A percentile compares a stretch with the other conserved stretches of the same genome.
Conservation (phyloP, 2,797 vertebrate species). For the Hydrolagus colliei region DNA sequence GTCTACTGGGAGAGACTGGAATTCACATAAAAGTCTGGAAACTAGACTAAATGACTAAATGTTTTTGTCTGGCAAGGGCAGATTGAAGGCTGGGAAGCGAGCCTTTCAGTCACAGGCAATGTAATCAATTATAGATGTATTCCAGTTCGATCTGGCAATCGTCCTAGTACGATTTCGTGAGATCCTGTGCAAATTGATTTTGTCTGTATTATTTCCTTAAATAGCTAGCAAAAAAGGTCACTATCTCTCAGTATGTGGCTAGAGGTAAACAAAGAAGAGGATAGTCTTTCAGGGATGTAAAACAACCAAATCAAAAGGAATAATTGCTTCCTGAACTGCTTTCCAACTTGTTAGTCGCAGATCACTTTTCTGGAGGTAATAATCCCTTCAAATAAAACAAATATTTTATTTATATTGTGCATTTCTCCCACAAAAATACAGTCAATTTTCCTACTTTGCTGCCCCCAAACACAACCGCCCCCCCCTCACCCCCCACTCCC, state of each 20-base stretch:
- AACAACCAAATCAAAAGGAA: neutral
- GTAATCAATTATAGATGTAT: conserved; percentile 50
- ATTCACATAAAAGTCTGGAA: neutral
- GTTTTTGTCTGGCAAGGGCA: conserved; percentile 41
- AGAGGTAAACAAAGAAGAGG: neutral
- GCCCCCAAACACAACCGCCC: too few species aligned
- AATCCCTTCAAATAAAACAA: too few species aligned
- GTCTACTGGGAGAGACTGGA: neutral
- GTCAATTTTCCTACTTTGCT: too few species aligned
- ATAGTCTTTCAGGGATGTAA: neutral
- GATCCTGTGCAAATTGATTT: conserved; percentile 43
- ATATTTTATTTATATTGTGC: too few species aligned
- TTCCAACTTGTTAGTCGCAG: neutral
- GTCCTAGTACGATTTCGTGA: conserved; percentile 44
- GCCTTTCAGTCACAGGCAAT: conserved; percentile 40
- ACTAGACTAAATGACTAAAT: neutral
- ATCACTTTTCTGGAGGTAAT: too few species aligned
- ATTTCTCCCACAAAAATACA: too few species aligned
- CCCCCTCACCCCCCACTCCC: too few species aligned
- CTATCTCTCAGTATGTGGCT: conserved; percentile 32
- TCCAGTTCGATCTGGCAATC: conserved; percentile 43
- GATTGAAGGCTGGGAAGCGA: conserved; percentile 40
- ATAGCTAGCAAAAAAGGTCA: conserved; percentile 41
- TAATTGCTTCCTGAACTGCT: neutral
- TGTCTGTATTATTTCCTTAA: conserved; percentile 36